These are phyloP conservation scores for Aphaenogaster floridana DNA, from an alignment of 1,140 invertebrate species.

Conservation along the genomic window DNA sequence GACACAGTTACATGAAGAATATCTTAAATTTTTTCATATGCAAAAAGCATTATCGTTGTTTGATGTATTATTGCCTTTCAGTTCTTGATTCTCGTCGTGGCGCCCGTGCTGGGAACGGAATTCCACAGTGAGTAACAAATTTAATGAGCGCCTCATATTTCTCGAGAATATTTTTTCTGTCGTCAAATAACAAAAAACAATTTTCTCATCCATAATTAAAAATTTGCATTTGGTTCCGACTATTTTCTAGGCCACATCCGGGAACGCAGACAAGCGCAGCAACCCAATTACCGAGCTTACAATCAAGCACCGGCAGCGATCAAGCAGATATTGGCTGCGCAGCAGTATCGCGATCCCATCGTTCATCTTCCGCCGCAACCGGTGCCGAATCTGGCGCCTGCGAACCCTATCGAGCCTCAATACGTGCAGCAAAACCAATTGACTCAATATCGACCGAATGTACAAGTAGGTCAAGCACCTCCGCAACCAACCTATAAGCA, in stretches of 20 bases:
- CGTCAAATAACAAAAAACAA: background rate
- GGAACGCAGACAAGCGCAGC: conserved; percentile 72
- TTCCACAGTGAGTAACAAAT: conserved; percentile 34
- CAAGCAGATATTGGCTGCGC: conserved; percentile 80
- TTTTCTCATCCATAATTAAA: background rate
- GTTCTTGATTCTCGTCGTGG: conserved; percentile 51
- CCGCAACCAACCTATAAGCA: conserved; percentile 77
- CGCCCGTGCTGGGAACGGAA: conserved; percentile 42
- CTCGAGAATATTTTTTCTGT: background rate
- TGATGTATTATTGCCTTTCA: conserved; percentile 33
- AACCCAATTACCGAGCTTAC: conserved; percentile 77
- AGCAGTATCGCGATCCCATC: conserved; percentile 80
- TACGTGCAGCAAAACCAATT: conserved; percentile 53
- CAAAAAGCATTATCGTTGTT: background rate
- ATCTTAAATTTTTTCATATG: background rate
- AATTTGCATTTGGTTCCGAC: conserved; percentile 7
- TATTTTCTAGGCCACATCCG: conserved; percentile 72
- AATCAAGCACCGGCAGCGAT: conserved; percentile 81
- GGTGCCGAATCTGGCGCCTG: conserved; percentile 73
- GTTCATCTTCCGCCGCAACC: conserved; percentile 80
- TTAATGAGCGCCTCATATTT: background rate
- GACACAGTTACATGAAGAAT: background rate
- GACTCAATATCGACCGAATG: conserved; percentile 75
- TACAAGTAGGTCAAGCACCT: conserved; percentile 64
- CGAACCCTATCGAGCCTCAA: conserved; percentile 60